Evolutionary conservation across 2,113 vertebrate genomes (phyloP), one percentile per base, ranked within the genome.

Genomic region (Sigmodon hispidus): DNA sequence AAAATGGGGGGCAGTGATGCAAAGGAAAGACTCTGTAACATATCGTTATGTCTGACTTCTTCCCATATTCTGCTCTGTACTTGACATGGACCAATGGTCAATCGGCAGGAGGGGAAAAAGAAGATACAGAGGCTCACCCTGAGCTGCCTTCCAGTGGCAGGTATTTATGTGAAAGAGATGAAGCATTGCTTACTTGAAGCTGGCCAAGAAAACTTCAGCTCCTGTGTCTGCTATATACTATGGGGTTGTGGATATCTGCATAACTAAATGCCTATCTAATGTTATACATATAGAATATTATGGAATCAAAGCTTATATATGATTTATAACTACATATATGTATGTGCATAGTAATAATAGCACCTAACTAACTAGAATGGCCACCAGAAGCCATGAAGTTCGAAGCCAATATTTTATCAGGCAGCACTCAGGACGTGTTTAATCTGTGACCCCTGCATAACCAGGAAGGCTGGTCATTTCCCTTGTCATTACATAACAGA

Each of bases 241-340:
- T 3, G 7, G 0, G 63, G 45, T 40, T 57, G 36, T 22, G 26
- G 43, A 2, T 15, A 31, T 4, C 16, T 1, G 29, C 29, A 12
- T 0, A 72, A 31, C 80, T 29, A 45, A 34, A 10, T 72, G n/a
- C 26, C 50, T 26, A 7, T 13, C 21, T 45, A 36, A 31, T 8
- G 4, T 0, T 22, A 15, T 16, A 43, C 21, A 21, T 8, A 70
- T 4, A 59, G 22, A 5, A 24, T 3, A 50, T 1, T 3, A 15
- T 5, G 9, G 45, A 75, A 16, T 15, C 24, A 24, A 24, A 17
- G 22, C 59, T 70, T 48, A 55, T 21, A 21, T 36, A 16, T 36
- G 36, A 59, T n/a, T n/a, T 61, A 26, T n/a, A 50, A 63, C 31
- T 24, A 7, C 1, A 8, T 34, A 36, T 34, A 3, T 57, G 17